Conservation (phyloP, 2,797 vertebrate genomes). For the Lacerta viridis region DNA sequence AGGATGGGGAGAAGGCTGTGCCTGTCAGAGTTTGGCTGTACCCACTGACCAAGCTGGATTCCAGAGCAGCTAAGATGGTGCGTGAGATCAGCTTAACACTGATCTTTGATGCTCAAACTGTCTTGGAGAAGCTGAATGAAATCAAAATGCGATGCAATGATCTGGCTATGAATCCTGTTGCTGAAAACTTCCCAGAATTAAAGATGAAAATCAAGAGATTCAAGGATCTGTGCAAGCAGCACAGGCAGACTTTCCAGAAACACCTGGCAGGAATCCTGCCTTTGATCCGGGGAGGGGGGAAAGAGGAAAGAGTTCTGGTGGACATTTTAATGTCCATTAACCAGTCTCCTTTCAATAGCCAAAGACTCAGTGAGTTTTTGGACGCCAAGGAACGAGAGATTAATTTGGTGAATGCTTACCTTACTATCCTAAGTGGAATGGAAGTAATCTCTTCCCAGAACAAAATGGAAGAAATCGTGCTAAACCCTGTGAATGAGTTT, state of each 20-base stretch:
- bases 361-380: slow-evolving; percentile 65
- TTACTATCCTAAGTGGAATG: slow-evolving; percentile 49
- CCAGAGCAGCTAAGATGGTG: slow-evolving; percentile 65
- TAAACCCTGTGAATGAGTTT: slow-evolving; percentile 29
- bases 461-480: not conserved
- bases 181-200: slow-evolving; percentile 59
- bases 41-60: slow-evolving; percentile 59
- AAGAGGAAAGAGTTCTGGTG: slow-evolving; percentile 37
- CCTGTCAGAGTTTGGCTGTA: slow-evolving; percentile 55
- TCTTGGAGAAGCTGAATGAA: slow-evolving; percentile 52
- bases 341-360: slow-evolving; percentile 64
- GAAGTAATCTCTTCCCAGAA: slow-evolving; percentile 30
- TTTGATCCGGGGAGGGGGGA: slow-evolving; percentile 17
- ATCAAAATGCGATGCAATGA: slow-evolving; percentile 50
- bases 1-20: slow-evolving; percentile 27
- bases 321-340: slow-evolving; percentile 52
- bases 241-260: slow-evolving; percentile 61
- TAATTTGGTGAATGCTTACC: slow-evolving; percentile 35
- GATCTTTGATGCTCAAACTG: slow-evolving; percentile 44
- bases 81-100: slow-evolving; percentile 61
- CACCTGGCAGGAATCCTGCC: slow-evolving; percentile 43
- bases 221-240: slow-evolving; percentile 56
- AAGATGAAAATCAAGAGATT: slow-evolving; percentile 54
- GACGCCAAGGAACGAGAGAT: slow-evolving; percentile 66
- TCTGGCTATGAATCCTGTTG: slow-evolving; percentile 44